Evolutionary conservation across 2,888 invertebrate species (phyloP).

Genomic region (Nomada ruficornis): DNA sequence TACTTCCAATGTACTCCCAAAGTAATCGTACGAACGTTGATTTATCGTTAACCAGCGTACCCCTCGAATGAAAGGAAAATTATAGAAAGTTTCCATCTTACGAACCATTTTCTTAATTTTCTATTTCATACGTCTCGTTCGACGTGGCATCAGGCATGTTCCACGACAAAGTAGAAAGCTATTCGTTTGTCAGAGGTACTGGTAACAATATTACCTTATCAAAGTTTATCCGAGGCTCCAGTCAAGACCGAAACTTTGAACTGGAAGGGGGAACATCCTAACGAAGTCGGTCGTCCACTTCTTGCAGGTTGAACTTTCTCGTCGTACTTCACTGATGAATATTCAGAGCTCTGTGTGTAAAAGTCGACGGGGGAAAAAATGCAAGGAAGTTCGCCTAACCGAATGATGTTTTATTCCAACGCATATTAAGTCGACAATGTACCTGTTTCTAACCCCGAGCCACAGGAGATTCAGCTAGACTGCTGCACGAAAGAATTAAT

Average conservation of each 20-base stretch:
- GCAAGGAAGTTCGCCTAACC: constrained; percentile 46
- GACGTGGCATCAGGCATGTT: constrained; percentile 26
- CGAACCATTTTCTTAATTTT: constrained; percentile 39
- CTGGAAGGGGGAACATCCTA: constrained; percentile 49
- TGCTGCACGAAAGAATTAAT: constrained; percentile 28
- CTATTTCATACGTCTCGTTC: constrained; percentile 42
- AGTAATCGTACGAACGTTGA: neutral
- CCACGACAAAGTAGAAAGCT: constrained; percentile 35
- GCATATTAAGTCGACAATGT: constrained; percentile 49
- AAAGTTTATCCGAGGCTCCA: constrained; percentile 61
- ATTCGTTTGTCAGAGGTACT: constrained; percentile 57
- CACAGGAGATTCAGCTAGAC: neutral
- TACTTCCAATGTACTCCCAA: no score
- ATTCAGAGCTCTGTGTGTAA: constrained; percentile 62
- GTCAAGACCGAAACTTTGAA: constrained; percentile 57
- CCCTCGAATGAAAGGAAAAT: neutral
- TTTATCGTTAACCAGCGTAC: neutral
- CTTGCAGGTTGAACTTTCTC: constrained; percentile 64
- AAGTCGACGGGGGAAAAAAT: constrained; percentile 36
- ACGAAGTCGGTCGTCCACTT: constrained; percentile 65
- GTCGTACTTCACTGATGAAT: constrained; percentile 64
- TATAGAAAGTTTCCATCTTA: constrained; percentile 43
- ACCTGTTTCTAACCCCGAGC: constrained; percentile 2
- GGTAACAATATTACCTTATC: constrained; percentile 66
- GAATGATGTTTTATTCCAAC: constrained; percentile 52